Base-by-base conservation (phyloP, 2,888 invertebrate species). In the Phyllotreta cruciferae region DNA sequence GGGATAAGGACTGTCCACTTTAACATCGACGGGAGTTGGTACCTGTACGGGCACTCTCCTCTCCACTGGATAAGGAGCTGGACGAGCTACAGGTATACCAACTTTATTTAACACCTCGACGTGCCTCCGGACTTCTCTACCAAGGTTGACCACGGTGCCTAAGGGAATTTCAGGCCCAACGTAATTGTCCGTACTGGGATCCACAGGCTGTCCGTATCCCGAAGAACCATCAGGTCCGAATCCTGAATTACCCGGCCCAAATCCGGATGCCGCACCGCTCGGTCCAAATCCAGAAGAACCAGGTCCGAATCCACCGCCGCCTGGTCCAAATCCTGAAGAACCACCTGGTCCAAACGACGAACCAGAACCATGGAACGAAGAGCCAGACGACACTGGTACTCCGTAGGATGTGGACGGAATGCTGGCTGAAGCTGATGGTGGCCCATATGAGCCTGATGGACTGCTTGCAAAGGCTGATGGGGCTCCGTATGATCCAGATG, bases 21-120 rank as follows among this genome's bases (percentile, higher is more conserved):
- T 77, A 5, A 77, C 76, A 56, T 76, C 74, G 0, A 78, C 78
- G 4, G 81, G 79, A 64, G 79, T 68, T 8, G 69, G 74, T 55
- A 73, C 72, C 53, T 76, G 75, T 6, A 74, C 73, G 47, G 79
- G 79, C 9, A 84, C 82, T 36, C 68, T 74, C 56, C 73, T 71
- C 52, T 77, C 77, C 6, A 73, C 72, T 50, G 79, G 79, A 9
- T 84, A 82, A 1, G 84, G 81, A 52, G 82, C 82, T 14, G 85
- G 84, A 41, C 83, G 83, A 0, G 84, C 81, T n/a, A 84, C 82
- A 5, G 84, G 83, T 0, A 85, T 82, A 14, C 82, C 79, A 47
- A 78, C 66, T 53, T 82, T 83, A 63, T 82, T 82, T 10, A 82
- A 79, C 56, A 84, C 77, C 35, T 82, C 78, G 6, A 83, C 77